Evolutionary conservation across 2,113 vertebrate species (phyloP).

Genomic region (Leucoraja erinaceus): DNA sequence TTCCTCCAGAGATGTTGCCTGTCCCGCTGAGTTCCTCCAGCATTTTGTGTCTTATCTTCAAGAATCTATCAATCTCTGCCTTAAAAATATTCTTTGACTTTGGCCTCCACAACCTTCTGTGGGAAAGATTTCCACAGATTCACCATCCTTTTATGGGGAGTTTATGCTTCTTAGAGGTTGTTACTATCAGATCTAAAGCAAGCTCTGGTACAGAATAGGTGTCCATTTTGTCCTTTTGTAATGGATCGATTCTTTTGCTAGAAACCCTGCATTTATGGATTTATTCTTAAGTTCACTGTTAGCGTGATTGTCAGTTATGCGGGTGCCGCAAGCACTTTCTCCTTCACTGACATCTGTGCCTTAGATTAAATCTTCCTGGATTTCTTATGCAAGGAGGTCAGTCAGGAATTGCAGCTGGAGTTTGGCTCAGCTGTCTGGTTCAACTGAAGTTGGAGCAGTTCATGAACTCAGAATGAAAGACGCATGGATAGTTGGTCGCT

Average conservation of each 20-base stretch:
- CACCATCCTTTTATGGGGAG: not conserved
- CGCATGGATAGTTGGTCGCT: not conserved
- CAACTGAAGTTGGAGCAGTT: not conserved
- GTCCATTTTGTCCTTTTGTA: not conserved
- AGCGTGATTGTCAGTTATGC: not conserved
- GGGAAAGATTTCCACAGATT: no score
- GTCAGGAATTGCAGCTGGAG: not conserved
- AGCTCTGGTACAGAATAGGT: not conserved
- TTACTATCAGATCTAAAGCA: not conserved
- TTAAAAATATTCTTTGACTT: no score
- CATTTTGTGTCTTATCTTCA: no score
- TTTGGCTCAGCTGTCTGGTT: not conserved
- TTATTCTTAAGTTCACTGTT: not conserved
- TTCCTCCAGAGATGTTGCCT: no score
- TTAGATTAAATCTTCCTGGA: not conserved
- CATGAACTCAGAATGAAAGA: slow-evolving; percentile 2
- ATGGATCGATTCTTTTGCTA: not conserved
- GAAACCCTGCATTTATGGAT: not conserved
- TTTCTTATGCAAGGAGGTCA: not conserved
- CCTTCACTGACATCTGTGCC: not conserved
- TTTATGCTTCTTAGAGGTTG: not conserved
- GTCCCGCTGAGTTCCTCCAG: no score
- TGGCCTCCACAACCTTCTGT: no score
- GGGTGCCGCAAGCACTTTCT: not conserved
- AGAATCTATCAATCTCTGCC: no score